A percentile compares a stretch with the other conserved stretches of the same genome.
Evolutionary conservation across 2,888 invertebrate genomes (phyloP).

Genomic region (Ashinkailepas kermadecensis): DNA sequence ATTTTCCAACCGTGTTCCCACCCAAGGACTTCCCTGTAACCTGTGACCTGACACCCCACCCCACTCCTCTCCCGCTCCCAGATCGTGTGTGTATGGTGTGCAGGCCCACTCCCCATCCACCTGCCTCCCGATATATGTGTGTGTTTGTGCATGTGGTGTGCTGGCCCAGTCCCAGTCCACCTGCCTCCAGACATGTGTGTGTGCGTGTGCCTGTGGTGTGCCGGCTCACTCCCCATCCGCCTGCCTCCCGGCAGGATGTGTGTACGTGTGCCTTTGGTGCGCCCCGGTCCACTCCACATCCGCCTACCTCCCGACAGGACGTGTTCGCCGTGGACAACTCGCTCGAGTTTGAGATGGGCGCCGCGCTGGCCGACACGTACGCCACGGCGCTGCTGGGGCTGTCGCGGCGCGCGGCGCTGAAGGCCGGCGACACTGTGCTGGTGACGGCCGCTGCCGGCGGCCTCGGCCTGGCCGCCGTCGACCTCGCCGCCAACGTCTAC

Average conservation of each 20-base stretch:
- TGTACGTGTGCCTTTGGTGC: too few relatives aligned
- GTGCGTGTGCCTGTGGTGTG: too few relatives aligned
- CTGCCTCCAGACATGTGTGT: conserved; percentile 37
- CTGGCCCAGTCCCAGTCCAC: conserved; percentile 19
- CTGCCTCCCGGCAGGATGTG: conserved; percentile 35
- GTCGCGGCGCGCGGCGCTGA: conserved; percentile 47
- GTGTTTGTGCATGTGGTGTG: too few relatives aligned
- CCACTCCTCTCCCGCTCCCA: too few relatives aligned
- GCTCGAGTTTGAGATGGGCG: conserved; percentile 51
- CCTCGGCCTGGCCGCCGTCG: conserved; percentile 56
- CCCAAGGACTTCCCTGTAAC: too few relatives aligned
- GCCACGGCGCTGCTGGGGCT: conserved; percentile 58
- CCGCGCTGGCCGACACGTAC: conserved; percentile 54
- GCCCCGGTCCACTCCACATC: too few relatives aligned
- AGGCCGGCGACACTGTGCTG: conserved; percentile 53
- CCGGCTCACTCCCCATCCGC: conserved; percentile 22
- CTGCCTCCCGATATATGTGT: conserved; percentile 39
- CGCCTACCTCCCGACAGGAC: conserved; percentile 39
- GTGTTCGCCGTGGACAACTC: conserved; percentile 52
- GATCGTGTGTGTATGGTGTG: too few relatives aligned
- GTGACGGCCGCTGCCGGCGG: conserved; percentile 58
- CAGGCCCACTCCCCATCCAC: conserved; percentile 23
- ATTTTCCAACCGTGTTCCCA: too few relatives aligned
- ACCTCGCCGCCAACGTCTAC: conserved; percentile 59
- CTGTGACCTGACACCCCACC: too few relatives aligned